A percentile compares a stretch with the other conserved stretches of the same genome.
These are phyloP conservation scores for Stegastes partitus DNA, from an alignment of 2,113 vertebrate genomes.

Conservation along the genomic window DNA sequence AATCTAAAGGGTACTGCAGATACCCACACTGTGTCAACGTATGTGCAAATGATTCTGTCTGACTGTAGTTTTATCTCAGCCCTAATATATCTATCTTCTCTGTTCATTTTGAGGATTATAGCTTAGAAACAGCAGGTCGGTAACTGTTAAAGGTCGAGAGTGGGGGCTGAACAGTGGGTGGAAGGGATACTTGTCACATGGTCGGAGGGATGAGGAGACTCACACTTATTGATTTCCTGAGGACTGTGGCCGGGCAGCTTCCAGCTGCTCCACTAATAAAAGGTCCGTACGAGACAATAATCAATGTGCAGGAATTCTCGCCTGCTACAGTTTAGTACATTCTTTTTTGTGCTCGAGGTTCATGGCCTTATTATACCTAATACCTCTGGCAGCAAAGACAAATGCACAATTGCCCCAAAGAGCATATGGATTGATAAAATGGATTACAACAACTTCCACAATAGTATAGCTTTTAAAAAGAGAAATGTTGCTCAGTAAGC, in stretches of 20 bases:
- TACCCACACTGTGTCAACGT: not conserved
- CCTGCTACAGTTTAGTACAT: constrained; percentile 54
- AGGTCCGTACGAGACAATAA: constrained; percentile 59
- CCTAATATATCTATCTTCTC: not conserved
- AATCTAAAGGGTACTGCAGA: not conserved
- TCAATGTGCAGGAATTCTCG: constrained; percentile 58
- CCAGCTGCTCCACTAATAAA: constrained; percentile 51
- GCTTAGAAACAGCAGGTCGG: not conserved
- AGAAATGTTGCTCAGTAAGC: constrained; percentile 30
- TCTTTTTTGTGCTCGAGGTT: constrained; percentile 35
- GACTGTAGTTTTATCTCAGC: not conserved
- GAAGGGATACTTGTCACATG: constrained; percentile 11
- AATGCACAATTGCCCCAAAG: constrained; percentile 16
- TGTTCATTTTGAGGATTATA: not conserved
- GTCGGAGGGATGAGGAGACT: constrained; percentile 15
- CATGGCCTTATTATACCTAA: constrained; percentile 53
- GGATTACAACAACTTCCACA: constrained; percentile 36
- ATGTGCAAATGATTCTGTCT: not conserved
- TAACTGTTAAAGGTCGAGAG: not conserved
- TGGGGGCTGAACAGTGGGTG: constrained; percentile 2
- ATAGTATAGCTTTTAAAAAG: constrained; percentile 18
- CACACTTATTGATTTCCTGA: constrained; percentile 67
- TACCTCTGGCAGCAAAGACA: constrained; percentile 45
- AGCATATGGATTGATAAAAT: constrained; percentile 2
- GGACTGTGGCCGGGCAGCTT: constrained; percentile 55